Evolutionary conservation across 2,888 invertebrate genomes (phyloP), one percentile per base, ranked within the genome.

Genomic region (Pollenia angustigena): DNA sequence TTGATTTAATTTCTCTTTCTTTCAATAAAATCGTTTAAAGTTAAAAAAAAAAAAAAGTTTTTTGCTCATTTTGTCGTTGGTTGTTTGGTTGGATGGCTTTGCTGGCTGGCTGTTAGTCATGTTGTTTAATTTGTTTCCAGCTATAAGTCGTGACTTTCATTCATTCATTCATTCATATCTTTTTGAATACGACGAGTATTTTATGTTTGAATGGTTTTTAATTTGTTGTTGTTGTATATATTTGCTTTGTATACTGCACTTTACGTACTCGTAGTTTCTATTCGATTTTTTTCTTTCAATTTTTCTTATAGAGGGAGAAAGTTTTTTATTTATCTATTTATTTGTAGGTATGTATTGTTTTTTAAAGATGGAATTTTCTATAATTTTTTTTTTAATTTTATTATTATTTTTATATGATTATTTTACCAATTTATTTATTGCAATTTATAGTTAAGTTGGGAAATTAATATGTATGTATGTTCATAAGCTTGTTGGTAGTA

Each of bases 81-180:
- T 69, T 78, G 56, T 40, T 48, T 72, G 32, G 62, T 44, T 75
- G 52, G 68, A 52, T 69, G 68, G 2, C 32, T 50, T 23, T 23
- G 11, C 12, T 48, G 46, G 66, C 12, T 66, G 72, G 16, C 74
- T 87, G 40, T 82, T 85, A 79, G 84, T 85, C 69, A 56, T 71
- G 80, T 83, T 81, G 44, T 60, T 80, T 68, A 80, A 50, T 40
- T 62, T 62, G 48, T 60, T 46, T 75, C 46, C 48, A 54, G 48
- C 52, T 81, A 87, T 40, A 89, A 87, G 89, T 88, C 88, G 86
- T 90, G 90, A 90, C 91, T 91, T 91, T 91, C 92, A 91, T 91
- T 91, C 91, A 91, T 85, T 91, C 91, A 91, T 85, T 82, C 91
- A 91, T 85, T 82, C 69, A 58, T 78, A 58, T 58, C 62, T 50